Evolutionary conservation across 1,140 invertebrate species (phyloP), one percentile per base, ranked within the genome.

Genomic region (Atta cephalotes): DNA sequence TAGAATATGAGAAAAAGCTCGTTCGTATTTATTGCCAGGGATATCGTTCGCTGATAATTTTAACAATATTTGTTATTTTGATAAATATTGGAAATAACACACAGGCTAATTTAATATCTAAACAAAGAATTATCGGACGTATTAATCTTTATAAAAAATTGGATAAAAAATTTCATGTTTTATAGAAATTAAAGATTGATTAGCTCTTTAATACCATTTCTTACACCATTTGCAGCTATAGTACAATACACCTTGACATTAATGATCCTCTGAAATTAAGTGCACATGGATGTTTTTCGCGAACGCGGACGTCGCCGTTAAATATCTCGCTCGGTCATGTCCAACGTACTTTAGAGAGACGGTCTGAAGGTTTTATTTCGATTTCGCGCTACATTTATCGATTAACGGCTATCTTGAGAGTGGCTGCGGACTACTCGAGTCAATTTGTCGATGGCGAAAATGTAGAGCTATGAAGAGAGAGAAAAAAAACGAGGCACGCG

Each of bases 321-420:
- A 71, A 81, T 81, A 60, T 80, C 31, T 10, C n/a, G 21, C 14
- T 31, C 39, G 25, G 25, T 63, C 70, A 49, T 84, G 18, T 63
- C 53, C 56, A 56, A 28, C n/a, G 16, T 18, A 58, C 21, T 49
- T 49, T 16, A n/a, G 21, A 51, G n/a, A 60, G 70, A 74, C 71
- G 9, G 25, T 25, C 39, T 7, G 12, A 10, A 16, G 56, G 45
- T 84, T 84, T 84, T 74, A 74, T 63, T 84, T 84, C 80, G 70
- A 84, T 76, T 84, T 76, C 25, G 39, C 70, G 51, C 80, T 76
- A 84, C 56, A 49, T n/a, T 76, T 84, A 63, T 76, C 70, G 70
- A 84, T 84, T 84, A 84, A 84, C 28, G 56, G 16, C 82, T 39
- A 65, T 85, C 35, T 31, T 16, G 84, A 71, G 77, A 31, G 66